A percentile compares a stretch with the other conserved stretches of the same genome.
Conservation (phyloP, 2,888 invertebrate genomes). For the Cryptocephalus primarius region DNA sequence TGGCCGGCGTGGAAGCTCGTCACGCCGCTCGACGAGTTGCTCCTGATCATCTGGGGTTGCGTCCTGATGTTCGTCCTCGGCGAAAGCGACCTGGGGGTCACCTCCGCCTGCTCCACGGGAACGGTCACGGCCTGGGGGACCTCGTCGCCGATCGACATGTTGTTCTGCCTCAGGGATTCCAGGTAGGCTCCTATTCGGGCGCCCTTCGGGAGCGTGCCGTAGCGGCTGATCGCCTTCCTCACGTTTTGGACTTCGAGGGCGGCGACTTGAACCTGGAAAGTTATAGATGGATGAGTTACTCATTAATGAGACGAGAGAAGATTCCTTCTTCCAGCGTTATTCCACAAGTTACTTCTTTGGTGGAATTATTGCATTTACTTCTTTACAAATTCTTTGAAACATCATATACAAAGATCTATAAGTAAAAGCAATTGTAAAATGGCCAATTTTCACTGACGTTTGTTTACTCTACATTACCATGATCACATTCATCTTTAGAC, state of each 20-base stretch:
- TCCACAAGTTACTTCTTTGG: too few relatives aligned
- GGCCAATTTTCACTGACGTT: too few relatives aligned
- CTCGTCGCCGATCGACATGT: constrained; percentile 40
- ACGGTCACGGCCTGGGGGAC: constrained; percentile 19
- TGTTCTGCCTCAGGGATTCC: constrained; percentile 81
- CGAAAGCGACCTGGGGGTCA: constrained; percentile 46
- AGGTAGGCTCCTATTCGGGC: constrained; percentile 93
- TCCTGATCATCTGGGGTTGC: constrained; percentile 77
- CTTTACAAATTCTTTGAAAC: too few relatives aligned
- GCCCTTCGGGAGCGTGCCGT: constrained; percentile 94
- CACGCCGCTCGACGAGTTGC: constrained; percentile 79
- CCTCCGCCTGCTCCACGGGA: constrained; percentile 30
- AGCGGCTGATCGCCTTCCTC: constrained; percentile 85
- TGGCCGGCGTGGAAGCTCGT: constrained; percentile 46
- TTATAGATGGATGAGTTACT: background rate
- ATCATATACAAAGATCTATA: too few relatives aligned
- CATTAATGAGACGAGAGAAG: too few relatives aligned
- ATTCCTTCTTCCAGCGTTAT: too few relatives aligned
- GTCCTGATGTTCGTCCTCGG: constrained; percentile 54
- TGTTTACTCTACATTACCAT: too few relatives aligned
- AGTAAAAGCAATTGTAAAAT: too few relatives aligned
- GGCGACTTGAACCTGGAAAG: constrained; percentile 64
- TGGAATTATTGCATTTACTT: too few relatives aligned
- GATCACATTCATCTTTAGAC: too few relatives aligned
- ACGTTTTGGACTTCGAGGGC: constrained; percentile 94